phyloP scores from a whole-genome alignment of 1,140 invertebrate genomes.

The Ips typographus region DNA sequence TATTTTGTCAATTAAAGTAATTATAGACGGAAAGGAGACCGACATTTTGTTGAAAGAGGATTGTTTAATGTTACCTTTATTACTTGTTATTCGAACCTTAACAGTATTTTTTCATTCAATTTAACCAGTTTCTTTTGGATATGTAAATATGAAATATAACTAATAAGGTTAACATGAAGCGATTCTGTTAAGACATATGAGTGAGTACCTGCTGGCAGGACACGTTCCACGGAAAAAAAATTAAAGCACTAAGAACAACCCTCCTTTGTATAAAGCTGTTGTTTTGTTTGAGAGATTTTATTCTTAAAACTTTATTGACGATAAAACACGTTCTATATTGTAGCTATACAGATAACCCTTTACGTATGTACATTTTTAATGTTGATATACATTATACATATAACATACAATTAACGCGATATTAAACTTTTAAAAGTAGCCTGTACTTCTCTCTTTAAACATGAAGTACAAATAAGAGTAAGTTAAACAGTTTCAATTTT shows the following conservation, averaged over 20 bases:
- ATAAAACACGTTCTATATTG: constrained; percentile 30
- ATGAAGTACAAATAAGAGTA: constrained; percentile 10
- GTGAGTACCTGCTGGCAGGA: constrained; percentile 46
- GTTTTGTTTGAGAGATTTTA: constrained; percentile 45
- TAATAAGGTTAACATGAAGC: background rate
- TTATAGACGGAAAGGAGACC: constrained; percentile 13
- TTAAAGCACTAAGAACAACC: constrained; percentile 33
- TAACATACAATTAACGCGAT: constrained; percentile 31
- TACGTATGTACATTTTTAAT: constrained; percentile 43
- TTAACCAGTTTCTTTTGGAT: background rate
- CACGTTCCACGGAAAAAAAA: constrained; percentile 9
- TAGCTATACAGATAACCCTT: constrained; percentile 21
- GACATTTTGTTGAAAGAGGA: no score
- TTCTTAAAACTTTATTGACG: constrained; percentile 39
- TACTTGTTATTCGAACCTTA: background rate
- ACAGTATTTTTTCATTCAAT: background rate
- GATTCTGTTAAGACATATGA: background rate
- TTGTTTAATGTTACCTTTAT: background rate
- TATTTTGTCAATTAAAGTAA: constrained; percentile 42
- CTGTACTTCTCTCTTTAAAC: constrained; percentile 9
- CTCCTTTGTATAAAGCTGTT: constrained; percentile 47
- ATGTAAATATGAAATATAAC: background rate
- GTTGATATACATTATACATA: constrained; percentile 41
- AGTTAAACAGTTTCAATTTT: constrained; percentile 27
- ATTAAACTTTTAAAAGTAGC: constrained; percentile 22